Evolutionary conservation across 2,113 vertebrate species (phyloP), one percentile per base, ranked within the genome.

Genomic region (Craseonycteris thonglongyai): DNA sequence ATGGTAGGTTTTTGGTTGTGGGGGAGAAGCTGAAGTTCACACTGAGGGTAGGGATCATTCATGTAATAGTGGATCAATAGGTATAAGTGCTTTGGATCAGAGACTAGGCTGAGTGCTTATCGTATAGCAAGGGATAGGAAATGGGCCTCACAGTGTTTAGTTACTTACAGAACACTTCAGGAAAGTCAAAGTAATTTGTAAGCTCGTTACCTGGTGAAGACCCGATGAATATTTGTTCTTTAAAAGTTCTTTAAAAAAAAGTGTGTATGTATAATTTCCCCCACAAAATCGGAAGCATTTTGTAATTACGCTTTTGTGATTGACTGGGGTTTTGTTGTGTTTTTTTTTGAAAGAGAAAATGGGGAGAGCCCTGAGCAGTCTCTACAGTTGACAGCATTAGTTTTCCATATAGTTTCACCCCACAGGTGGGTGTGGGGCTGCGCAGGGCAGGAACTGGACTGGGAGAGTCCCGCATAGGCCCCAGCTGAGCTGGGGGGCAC

Each of bases 151-250:
- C 9, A 47, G 40, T 7, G 9, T 90, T 79, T 54, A 69, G n/a
- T 74, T 49, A 80, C 21, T 71, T 78, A 33, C 38, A 81, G 66
- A 81, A 96, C 63, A 88, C 21, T 63, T 59, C 85, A 74, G 63
- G 92, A 92, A 83, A 74, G 35, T 74, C 63, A 91, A 88, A 90
- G 30, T 91, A 56, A 79, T 87, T 93, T 90, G 49, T 82, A 81
- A 84, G 54, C 38, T 47, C 38, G 11, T 45, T 59, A 12, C 24
- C n/a, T 30, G 81, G 19, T 58, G 54, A 84, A 84, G 66, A 92
- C 24, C 30, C 51, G 84, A 9, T 85, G 59, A 79, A 49, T 72
- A 47, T 21, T 72, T 79, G 38, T 68, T 96, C 26, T n/a, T n/a
- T n/a, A n/a, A n/a, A n/a, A n/a, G n/a, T n/a, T n/a, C 61, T 45